Conservation (phyloP, 2,888 invertebrate species). For the Tipula unca region DNA sequence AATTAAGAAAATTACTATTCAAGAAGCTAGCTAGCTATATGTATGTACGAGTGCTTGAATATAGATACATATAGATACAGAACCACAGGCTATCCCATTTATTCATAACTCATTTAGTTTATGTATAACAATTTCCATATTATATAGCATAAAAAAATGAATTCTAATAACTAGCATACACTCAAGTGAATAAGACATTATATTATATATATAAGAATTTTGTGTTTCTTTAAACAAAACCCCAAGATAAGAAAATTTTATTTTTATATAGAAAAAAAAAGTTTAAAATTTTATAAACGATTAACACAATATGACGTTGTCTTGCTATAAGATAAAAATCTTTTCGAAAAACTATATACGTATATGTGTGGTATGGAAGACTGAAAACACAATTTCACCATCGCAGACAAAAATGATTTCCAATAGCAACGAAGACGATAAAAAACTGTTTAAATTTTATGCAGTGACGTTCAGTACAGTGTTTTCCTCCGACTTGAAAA, state of each 20-base stretch:
- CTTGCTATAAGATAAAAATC: not conserved
- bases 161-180: conserved; percentile 14
- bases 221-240: conserved; percentile 14
- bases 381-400: not conserved
- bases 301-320: conserved; percentile 8
- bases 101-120: not conserved
- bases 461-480: not conserved
- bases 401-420: not conserved
- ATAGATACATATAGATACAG: not conserved
- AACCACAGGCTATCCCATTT: conserved; percentile 3
- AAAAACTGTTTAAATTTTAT: not conserved
- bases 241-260: conserved; percentile 4
- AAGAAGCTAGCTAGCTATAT: not conserved
- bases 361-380: not conserved
- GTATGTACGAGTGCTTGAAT: not conserved
- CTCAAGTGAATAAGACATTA: conserved; percentile 8
- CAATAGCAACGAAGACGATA: not conserved
- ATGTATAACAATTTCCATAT: not conserved
- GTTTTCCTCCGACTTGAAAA: not conserved
- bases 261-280: not conserved
- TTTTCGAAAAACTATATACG: not conserved
- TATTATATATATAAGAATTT: not conserved
- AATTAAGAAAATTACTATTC: conserved; percentile 8
- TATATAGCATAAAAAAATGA: not conserved
- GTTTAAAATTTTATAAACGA: not conserved